These are phyloP conservation scores for Netelia fuscicornis DNA, from an alignment of 2,888 invertebrate genomes.

Conservation along the genomic window DNA sequence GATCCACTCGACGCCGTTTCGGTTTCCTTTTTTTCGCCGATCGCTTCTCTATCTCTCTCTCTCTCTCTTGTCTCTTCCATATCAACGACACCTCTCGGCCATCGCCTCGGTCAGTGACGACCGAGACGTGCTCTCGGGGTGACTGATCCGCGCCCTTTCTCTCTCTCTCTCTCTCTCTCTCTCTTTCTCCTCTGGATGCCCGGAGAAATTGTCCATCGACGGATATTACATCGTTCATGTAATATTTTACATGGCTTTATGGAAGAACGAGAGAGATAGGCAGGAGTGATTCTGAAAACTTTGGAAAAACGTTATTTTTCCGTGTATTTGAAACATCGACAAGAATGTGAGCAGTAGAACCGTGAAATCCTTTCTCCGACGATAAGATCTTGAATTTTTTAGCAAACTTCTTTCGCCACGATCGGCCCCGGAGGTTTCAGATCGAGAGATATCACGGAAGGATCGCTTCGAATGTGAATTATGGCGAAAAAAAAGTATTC, in stretches of 20 bases:
- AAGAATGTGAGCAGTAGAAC: background rate
- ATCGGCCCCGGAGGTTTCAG: background rate
- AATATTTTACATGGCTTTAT: background rate
- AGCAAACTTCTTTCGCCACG: conserved; percentile 3
- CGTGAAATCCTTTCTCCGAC: background rate
- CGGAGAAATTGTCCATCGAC: background rate
- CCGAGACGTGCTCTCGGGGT: background rate
- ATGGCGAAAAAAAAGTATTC: conserved; percentile 47
- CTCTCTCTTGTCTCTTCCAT: conserved; percentile 53
- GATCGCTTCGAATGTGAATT: conserved; percentile 52
- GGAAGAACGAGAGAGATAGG: too few relatives aligned
- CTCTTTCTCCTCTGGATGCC: background rate
- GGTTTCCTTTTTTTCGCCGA: conserved; percentile 68
- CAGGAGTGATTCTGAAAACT: too few relatives aligned
- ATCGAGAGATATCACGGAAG: conserved; percentile 68
- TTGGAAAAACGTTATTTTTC: too few relatives aligned
- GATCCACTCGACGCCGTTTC: conserved; percentile 62
- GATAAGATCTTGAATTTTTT: conserved; percentile 52
- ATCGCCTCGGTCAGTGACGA: background rate
- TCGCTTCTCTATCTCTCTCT: conserved; percentile 18
- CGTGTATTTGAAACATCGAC: too few relatives aligned
- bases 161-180: background rate
- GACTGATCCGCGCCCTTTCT: conserved; percentile 21
- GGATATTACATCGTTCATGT: background rate
- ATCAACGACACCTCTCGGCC: conserved; percentile 41